These are phyloP conservation scores for Forbesichthys papilliferus DNA, from an alignment of 2,113 vertebrate species.

Conservation along the genomic window DNA sequence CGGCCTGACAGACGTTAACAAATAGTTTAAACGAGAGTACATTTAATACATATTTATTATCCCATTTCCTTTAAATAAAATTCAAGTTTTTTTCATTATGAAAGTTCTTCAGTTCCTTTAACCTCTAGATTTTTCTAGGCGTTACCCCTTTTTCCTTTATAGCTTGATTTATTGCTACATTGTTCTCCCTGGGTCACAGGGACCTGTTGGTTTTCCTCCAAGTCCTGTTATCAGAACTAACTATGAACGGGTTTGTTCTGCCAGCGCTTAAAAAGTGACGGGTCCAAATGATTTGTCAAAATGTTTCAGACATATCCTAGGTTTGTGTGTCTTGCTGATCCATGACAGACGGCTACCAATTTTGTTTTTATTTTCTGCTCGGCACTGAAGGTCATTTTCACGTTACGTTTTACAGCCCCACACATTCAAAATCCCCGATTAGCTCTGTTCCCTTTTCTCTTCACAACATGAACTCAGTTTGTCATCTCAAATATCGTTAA, in stretches of 20 bases:
- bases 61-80: conserved; percentile 26
- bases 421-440: conserved; percentile 8
- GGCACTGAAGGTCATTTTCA: conserved; percentile 14
- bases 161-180: background rate
- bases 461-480: conserved; percentile 19
- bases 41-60: conserved; percentile 48
- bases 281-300: too few species aligned
- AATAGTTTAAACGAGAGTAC: conserved; percentile 6
- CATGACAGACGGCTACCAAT: too few species aligned
- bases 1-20: conserved; percentile 23
- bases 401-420: conserved; percentile 42
- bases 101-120: conserved; percentile 8
- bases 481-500: conserved; percentile 42
- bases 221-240: too few species aligned
- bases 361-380: too few species aligned
- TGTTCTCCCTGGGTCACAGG: background rate
- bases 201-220: too few species aligned
- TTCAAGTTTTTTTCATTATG: conserved; percentile 7
- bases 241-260: too few species aligned
- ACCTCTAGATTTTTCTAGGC: background rate
- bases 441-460: conserved; percentile 4
- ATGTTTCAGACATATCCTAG: too few species aligned
- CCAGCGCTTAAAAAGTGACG: too few species aligned
- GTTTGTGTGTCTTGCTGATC: too few species aligned
- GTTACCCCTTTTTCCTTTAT: background rate